Base-by-base conservation (phyloP, 2,797 vertebrate species). In the Lerista edwardsae region DNA sequence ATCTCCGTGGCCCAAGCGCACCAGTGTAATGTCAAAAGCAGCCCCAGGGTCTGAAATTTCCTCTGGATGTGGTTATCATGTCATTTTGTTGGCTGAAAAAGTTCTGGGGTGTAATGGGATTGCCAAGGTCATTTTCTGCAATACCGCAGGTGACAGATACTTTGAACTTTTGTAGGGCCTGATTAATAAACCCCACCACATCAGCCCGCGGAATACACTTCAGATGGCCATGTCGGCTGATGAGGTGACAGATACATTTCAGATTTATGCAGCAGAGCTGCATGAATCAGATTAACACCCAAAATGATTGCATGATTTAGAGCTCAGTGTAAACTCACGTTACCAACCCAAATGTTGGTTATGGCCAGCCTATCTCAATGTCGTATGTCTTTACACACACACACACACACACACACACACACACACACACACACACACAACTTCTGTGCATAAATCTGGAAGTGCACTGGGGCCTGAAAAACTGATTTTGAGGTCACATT, bases 231-330 rank as follows among this genome's bases (percentile, higher is more conserved):
- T 34, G 75, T 47, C 75, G 39, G 62, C 64, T 72, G 83, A 78
- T 79, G 83, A 79, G n/a, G 67, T 72, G 75, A 75, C 75, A 84
- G 79, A 79, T 79, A 79, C 51, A 55, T 78, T 84, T 84, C 36
- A 84, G 67, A 84, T 72, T 79, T 84, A 79, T 71, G 83, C 51
- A 79, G 57, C 83, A 62, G n/a, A 78, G 83, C 75, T 71, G 67
- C 55, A 78, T 79, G 75, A 85, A 69, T 75, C 39, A 67, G 72
- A 85, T 80, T 80, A 85, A 25, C 23, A 68, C 62, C 71, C 31
- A 80, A 85, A 74, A 85, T 68, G 47, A 84, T 84, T 84, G 25
- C 34, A 29, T 11, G 7, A 21, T 85, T 80, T 85, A 80, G 31
- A 72, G 23, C 47, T 85, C 44, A 10, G 10, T 57, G 15, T 34